Evolutionary conservation across 2,113 vertebrate species (phyloP).

Genomic region (Coreoperca whiteheadi): DNA sequence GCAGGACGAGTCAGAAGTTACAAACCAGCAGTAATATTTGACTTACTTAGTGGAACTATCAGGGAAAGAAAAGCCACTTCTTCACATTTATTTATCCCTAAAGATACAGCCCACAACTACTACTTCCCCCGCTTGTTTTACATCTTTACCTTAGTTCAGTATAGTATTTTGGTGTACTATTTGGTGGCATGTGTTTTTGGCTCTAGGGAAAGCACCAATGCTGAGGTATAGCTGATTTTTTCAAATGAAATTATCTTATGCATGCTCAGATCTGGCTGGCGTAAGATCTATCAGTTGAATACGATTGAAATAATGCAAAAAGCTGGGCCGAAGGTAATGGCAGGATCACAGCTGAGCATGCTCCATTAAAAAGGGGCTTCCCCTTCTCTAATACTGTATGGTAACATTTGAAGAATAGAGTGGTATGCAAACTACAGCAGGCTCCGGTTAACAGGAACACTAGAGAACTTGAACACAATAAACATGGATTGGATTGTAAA

Average conservation of each 20-base stretch:
- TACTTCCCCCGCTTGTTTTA: constrained; percentile 13
- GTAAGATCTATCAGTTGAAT: neutral
- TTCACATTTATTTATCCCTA: neutral
- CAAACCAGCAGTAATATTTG: constrained; percentile 1
- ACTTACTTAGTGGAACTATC: neutral
- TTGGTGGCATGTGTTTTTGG: neutral
- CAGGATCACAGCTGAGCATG: neutral
- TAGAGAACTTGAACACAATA: constrained; percentile 1
- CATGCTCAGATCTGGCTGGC: neutral
- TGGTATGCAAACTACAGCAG: constrained; percentile 32
- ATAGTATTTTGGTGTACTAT: neutral
- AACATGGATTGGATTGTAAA: constrained; percentile 19
- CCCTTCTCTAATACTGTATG: neutral
- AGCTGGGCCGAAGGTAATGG: neutral
- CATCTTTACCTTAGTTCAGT: neutral
- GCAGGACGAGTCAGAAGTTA: neutral
- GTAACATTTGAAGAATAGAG: constrained; percentile 24
- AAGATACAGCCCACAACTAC: constrained; percentile 10
- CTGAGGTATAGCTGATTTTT: neutral
- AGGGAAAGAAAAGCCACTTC: neutral
- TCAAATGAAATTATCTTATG: too few species aligned
- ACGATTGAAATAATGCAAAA: neutral
- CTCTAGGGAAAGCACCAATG: neutral
- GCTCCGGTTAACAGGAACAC: constrained; percentile 4
- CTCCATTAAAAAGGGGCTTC: constrained; percentile 24